A percentile compares a stretch with the other conserved stretches of the same genome.
Conservation (phyloP, 2,888 invertebrate genomes). For the Megamerina dolium region DNA sequence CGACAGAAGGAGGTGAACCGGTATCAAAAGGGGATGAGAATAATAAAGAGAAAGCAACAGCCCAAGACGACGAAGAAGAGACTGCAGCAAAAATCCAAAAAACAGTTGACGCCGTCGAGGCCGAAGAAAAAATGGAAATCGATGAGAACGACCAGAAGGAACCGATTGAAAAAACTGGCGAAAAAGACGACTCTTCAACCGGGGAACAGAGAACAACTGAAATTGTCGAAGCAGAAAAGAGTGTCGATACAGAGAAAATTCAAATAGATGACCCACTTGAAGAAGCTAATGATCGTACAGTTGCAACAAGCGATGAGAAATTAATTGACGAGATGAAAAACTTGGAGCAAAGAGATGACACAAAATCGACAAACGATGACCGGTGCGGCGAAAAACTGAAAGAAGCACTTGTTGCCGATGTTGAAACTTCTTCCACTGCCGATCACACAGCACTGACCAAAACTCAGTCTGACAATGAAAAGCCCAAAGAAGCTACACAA, state of each 20-base stretch:
- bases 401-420: not conserved
- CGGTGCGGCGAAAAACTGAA: not conserved
- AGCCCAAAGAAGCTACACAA: not conserved
- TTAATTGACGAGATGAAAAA: too few relatives aligned
- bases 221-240: slow-evolving; percentile 8
- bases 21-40: slow-evolving; percentile 7
- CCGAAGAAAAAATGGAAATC: slow-evolving; percentile 21
- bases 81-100: slow-evolving; percentile 12
- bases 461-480: not conserved
- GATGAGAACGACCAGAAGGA: slow-evolving; percentile 23
- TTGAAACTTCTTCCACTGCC: too few relatives aligned
- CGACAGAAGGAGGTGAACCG: slow-evolving; percentile 3
- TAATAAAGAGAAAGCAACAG: slow-evolving; percentile 10
- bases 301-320: too few relatives aligned
- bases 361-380: too few relatives aligned
- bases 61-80: slow-evolving; percentile 8
- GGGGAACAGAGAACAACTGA: slow-evolving; percentile 10
- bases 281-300: too few relatives aligned
- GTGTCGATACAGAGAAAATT: slow-evolving; percentile 3
- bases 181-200: slow-evolving; percentile 17
- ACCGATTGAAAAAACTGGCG: slow-evolving; percentile 14
- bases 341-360: too few relatives aligned
- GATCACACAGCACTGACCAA: not conserved
- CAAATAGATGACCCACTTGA: too few relatives aligned
- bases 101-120: slow-evolving; percentile 11